Evolutionary conservation across 2,888 invertebrate genomes (phyloP), one percentile per base, ranked within the genome.

Genomic region (Mimachlamys varia): DNA sequence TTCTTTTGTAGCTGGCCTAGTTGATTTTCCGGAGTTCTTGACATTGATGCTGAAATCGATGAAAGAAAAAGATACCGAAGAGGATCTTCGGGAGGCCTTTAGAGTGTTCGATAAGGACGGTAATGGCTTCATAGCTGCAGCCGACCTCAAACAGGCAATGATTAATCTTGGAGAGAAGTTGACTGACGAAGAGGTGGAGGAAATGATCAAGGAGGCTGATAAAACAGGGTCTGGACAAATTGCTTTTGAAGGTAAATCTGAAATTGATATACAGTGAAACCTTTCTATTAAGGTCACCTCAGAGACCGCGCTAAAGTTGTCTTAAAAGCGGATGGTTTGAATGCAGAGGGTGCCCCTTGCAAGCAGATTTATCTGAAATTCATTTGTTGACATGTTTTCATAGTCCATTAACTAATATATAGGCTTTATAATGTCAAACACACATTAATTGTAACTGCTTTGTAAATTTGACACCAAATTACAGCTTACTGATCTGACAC

Each of bases 151-250:
- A 33, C 76, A 76, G 27, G 76, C 76, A 33, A 76, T 76, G 76
- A 76, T 76, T 76, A 76, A 76, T 76, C 33, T 76, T 10, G 76
- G 76, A 76, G 76, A 76, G 76, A 76, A 76, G 27, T 33, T 76
- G 33, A 76, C 76, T 10, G 76, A 76, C 7, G 76, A 76, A 27
- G 76, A 76, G 33, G 76, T 76, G 15, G 76, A 76, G 33, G 76
- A 76, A 76, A 76, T 76, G 76, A 76, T 76, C 33, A 76, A 76
- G 33, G 76, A 76, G 33, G 76, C 76, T 1, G 76, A 76, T 15
- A 76, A 76, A 76, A 76, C 76, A 76, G 76, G 76, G 2, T 76
- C 76, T 33, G 76, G 76, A 1, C 76, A 76, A 33, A 76, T 76
- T 76, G 76, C 76, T 27, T 76, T 76, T 27, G 76, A 76, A 76